Evolutionary conservation across 1,140 invertebrate species (phyloP).

Genomic region (Drosophila pandora): DNA sequence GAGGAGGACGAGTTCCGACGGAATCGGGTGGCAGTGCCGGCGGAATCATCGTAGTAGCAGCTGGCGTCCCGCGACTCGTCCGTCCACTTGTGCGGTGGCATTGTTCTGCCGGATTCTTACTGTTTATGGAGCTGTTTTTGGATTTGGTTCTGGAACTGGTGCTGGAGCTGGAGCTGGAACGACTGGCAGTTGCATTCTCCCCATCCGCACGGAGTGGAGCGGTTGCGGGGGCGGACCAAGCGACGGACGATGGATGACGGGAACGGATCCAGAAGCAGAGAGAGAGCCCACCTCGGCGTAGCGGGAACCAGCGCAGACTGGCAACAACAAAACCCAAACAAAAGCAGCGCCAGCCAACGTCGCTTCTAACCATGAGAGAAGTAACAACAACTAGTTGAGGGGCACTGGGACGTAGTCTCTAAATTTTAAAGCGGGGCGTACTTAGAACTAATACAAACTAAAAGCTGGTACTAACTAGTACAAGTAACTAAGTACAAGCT

Average conservation of each 20-base stretch:
- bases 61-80: constrained; percentile 69
- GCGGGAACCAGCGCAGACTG: constrained; percentile 55
- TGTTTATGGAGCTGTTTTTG: constrained; percentile 1
- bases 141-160: constrained; percentile 4
- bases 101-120: constrained; percentile 7
- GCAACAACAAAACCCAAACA: constrained; percentile 69
- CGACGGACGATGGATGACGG: not conserved
- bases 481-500: too few relatives aligned
- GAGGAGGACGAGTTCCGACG: constrained; percentile 35
- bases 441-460: not conserved
- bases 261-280: constrained; percentile 3
- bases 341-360: constrained; percentile 26
- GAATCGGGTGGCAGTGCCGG: constrained; percentile 4
- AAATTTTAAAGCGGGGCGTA: not conserved
- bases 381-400: constrained; percentile 4
- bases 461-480: not conserved
- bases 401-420: not conserved
- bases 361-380: constrained; percentile 39
- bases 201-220: constrained; percentile 16
- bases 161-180: constrained; percentile 18
- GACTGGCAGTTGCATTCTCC: constrained; percentile 64
- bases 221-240: not conserved
- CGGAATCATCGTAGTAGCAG: constrained; percentile 57
- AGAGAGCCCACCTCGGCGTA: constrained; percentile 47
- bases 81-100: constrained; percentile 70